Base-by-base conservation (phyloP, 2,888 invertebrate genomes). In the Parapristionchus giblindavisi region DNA sequence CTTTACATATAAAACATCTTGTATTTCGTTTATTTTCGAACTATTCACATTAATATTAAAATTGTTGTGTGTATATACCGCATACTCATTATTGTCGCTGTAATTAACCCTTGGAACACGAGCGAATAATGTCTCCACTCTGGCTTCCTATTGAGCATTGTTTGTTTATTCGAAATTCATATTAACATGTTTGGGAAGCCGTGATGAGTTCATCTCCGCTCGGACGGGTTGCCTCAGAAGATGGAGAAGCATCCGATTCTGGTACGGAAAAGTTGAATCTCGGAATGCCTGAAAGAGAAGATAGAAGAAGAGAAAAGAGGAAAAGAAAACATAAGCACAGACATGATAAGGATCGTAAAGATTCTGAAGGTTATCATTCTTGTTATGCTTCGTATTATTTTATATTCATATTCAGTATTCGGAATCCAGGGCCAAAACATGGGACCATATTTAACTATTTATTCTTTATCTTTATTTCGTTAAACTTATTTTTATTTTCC, bases 301-400 rank as follows among this genome's bases (percentile, higher is more conserved):
- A 60, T 1, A 73, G 36, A 40, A 73, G 40, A 51, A 73, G 61
- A 27, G 73, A 73, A 32, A 73, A 61, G 51, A 73, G 61, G 61
- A 73, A 61, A 61, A 73, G 61, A 32, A 51, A 66, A 6, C 72
- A 73, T 51, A 73, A 73, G 27, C 73, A 73, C 51, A 54, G 38
- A 27, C 73, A 61, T 34, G 73, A 73, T 6, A 73, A 48, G 21
- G 71, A 71, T 21, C 38, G 34, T 29, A 56, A 40, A n/a, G 70
- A 71, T 11, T 71, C 71, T 11, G 73, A 73, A 52, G 73, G 73
- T 73, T n/a, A n/a, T n/a, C n/a, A n/a, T n/a, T n/a, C n/a, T n/a
- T n/a, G n/a, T n/a, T n/a, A n/a, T n/a, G n/a, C n/a, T n/a, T n/a
- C n/a, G n/a, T n/a, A n/a, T n/a, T n/a, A n/a, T n/a, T n/a, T n/a